Evolutionary conservation across 2,797 vertebrate species (phyloP), one percentile per base, ranked within the genome.

Genomic region (Ispidina lecontei): DNA sequence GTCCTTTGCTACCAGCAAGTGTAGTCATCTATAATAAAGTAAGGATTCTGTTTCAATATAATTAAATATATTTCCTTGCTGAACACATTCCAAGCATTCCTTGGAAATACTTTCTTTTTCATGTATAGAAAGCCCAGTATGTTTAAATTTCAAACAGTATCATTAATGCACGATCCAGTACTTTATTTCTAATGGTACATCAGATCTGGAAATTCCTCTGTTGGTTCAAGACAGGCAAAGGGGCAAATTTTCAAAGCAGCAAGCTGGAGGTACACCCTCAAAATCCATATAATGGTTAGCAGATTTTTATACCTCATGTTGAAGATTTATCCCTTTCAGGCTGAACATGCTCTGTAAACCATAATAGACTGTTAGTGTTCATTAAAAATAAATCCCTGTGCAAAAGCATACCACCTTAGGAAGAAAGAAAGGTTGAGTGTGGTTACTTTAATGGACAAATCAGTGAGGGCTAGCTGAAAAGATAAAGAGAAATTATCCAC

Each of bases 1-100:
- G 80, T 94, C 71, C 73, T 72, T 43, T 65, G 72, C 84, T 94
- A 84, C 95, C 44, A 37, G 74, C 71, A 88, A 90, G 90, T 11
- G 23, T 81, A 95, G 90, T 72, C 22, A 39, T 83, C 69, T 88
- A 92, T 97, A 96, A 97, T 95, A 95, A 93, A 84, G 88, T 97
- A 96, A 96, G 96, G 91, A 96, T 97, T 96, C 95, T 91, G 94
- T 98, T 98, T 97, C 96, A 96, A 89, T 91, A 95, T 97, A 97
- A 96, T 97, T 97, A 97, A 96, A 95, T 76, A 87, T 95, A 91
- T 92, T 96, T 97, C 96, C 89, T 96, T 62, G 79, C 85, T 93
- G 93, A 93, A 90, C 96, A 90, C 94, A 97, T 98, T 97, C 96
- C 97, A 97, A 84, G 83, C 96, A 97, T 98, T 97, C 97, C 90